Percentiles rank a stretch among this genome's conserved stretches.
phyloP scores from a whole-genome alignment of 92 coral and sea anemone species.

The Desmophyllum pertusum region DNA sequence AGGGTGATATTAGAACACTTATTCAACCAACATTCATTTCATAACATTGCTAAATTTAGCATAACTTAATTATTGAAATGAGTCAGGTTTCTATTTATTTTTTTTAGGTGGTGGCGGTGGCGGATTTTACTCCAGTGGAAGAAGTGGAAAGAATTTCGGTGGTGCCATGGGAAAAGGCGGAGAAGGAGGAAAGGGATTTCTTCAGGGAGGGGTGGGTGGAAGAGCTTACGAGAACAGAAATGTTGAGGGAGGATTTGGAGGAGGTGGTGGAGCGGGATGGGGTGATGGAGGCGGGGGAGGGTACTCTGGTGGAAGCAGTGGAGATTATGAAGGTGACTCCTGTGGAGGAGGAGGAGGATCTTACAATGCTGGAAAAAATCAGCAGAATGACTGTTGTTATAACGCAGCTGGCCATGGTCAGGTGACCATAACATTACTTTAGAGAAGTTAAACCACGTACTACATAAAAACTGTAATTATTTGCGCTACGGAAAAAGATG shows the following conservation, averaged over 20 bases:
- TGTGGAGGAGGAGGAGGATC: slow-evolving; percentile 9
- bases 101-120: no score
- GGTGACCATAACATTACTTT: not conserved
- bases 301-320: not conserved
- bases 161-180: not conserved
- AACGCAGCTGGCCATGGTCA: not conserved
- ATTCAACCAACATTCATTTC: not conserved
- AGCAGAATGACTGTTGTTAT: not conserved
- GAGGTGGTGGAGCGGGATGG: no score
- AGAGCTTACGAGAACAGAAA: not conserved
- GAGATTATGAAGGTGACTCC: not conserved
- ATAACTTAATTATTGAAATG: not conserved
- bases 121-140: not conserved
- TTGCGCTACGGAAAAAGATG: no score
- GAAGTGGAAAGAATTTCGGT: no score
- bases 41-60: not conserved
- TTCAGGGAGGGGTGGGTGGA: not conserved
- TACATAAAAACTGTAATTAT: not conserved
- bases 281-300: not conserved
- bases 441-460: not conserved
- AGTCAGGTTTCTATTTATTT: not conserved
- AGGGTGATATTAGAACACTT: no score
- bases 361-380: not conserved
- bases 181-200: not conserved
- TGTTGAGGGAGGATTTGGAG: not conserved